Base-by-base conservation (phyloP, 2,888 invertebrate species). In the Cheilosia variabilis region DNA sequence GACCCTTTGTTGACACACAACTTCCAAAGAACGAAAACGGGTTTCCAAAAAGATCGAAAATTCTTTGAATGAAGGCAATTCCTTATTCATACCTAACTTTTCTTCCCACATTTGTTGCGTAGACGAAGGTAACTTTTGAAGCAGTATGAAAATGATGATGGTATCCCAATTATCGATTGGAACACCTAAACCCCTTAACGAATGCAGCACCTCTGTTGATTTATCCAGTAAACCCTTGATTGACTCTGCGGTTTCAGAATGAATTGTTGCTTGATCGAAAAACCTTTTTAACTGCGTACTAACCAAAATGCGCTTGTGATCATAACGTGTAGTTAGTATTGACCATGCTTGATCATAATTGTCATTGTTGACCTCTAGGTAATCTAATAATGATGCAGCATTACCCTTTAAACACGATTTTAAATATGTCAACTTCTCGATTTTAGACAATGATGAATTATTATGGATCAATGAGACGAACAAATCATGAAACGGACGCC, bases 291-390 rank as follows among this genome's bases (percentile, higher is more conserved):
- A 62, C 31, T 27, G 53, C 7, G 53, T 52, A 43, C 17, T 72
- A 7, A 72, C 62, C 7, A 72, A 50, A 53, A 43, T 52, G 13
- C 19, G 50, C n/a, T 53, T 72, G 10, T 72, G 72, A n/a, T 72
- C 72, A 13, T 60, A 72, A 10, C 72, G 62, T 13, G 72, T 19
- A 9, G 27, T 53, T 37, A 62, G 17, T 9, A 62, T 72, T 43
- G 50, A 45, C 71, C 71, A 71, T 1, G 69, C 57, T 15, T 43
- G 47, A 31, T 58, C 34, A 45, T 69, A 69, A 34, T 50, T 71
- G 10, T 34, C 50, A 7, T 58, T 71, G 50, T 60, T 27, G n/a
- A 68, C 41, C 6, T 53, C 53, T 3, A 68, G 53, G 43, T 55
- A 43, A 17, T 68, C 27, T 22, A 68, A 45, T 9, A 55, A 43